Evolutionary conservation across 2,888 invertebrate genomes (phyloP).

Genomic region (Callyntrura guangdongensis): DNA sequence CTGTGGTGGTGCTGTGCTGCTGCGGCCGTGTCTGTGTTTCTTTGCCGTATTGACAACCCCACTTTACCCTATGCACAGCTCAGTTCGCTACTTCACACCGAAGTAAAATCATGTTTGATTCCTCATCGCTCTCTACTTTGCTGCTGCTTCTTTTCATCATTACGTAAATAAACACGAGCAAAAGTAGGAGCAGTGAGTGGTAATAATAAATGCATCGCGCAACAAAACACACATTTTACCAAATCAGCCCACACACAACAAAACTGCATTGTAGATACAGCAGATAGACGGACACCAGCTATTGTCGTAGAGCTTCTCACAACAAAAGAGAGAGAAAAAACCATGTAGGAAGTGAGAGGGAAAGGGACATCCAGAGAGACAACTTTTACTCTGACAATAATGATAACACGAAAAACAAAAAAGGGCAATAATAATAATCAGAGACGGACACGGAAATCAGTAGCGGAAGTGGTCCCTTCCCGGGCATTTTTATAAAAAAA

Average conservation of each 20-base stretch:
- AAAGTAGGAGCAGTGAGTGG: constrained; percentile 1
- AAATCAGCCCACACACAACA: constrained; percentile 24
- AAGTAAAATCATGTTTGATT: constrained; percentile 84
- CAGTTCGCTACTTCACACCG: constrained; percentile 84
- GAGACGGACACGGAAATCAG: constrained; percentile 29
- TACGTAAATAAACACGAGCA: constrained; percentile 27
- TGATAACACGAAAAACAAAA: constrained; percentile 8
- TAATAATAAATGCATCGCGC: constrained; percentile 33
- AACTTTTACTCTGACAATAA: constrained; percentile 46
- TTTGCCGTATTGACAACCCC: constrained; percentile 84
- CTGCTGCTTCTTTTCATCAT: constrained; percentile 67
- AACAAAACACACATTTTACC: constrained; percentile 51
- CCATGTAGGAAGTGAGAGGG: constrained; percentile 55
- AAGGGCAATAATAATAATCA: constrained; percentile 41
- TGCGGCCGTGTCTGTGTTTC: constrained; percentile 50
- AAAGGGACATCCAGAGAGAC: constrained; percentile 26
- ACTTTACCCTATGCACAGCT: constrained; percentile 83
- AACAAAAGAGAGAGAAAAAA: neutral
- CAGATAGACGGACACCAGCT: neutral
- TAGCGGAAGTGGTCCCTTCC: constrained; percentile 43
- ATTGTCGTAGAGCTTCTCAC: constrained; percentile 13
- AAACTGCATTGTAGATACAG: constrained; percentile 2
- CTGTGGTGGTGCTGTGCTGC: constrained; percentile 54
- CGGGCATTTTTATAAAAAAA: constrained; percentile 53
- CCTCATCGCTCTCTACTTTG: constrained; percentile 77